Evolutionary conservation across 2,797 vertebrate species (phyloP).

Genomic region (Loris lydekkerianus): DNA sequence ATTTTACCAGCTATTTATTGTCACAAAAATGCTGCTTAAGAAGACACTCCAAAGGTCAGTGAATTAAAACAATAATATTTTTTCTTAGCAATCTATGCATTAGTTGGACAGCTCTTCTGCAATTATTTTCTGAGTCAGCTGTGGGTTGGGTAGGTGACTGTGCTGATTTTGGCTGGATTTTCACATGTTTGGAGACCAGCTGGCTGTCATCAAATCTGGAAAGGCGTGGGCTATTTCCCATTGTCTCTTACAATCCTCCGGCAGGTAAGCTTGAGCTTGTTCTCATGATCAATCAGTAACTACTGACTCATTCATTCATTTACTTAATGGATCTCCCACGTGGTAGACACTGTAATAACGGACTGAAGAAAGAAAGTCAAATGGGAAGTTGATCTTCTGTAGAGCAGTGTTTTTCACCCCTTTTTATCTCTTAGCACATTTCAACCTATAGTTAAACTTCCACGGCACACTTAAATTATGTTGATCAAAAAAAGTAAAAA

Average conservation of each 20-base stretch:
- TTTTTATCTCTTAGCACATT: too few relatives aligned
- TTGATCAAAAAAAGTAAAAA: too few relatives aligned
- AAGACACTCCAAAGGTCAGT: slow-evolving; percentile 14
- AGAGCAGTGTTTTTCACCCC: neutral
- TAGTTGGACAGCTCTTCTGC: slow-evolving; percentile 25
- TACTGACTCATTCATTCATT: slow-evolving; percentile 10
- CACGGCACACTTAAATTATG: too few relatives aligned
- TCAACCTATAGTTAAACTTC: too few relatives aligned
- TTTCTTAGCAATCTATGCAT: neutral
- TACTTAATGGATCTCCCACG: neutral
- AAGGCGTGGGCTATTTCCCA: slow-evolving; percentile 16
- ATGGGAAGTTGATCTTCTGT: neutral
- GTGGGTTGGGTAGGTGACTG: neutral
- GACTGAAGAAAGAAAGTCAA: slow-evolving; percentile 17
- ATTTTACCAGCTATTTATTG: slow-evolving; percentile 2
- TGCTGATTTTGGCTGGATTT: neutral
- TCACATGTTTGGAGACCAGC: neutral
- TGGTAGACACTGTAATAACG: neutral
- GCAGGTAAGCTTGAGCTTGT: neutral
- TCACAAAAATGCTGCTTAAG: slow-evolving; percentile 32
- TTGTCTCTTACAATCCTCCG: slow-evolving; percentile 14
- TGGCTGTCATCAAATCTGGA: slow-evolving; percentile 39
- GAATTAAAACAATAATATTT: slow-evolving; percentile 26
- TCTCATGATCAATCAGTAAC: slow-evolving; percentile 39
- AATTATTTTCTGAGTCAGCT: slow-evolving; percentile 48